A percentile compares a stretch with the other conserved stretches of the same genome.
phyloP scores from a whole-genome alignment of 2,113 vertebrate species.

The Uria lomvia region DNA sequence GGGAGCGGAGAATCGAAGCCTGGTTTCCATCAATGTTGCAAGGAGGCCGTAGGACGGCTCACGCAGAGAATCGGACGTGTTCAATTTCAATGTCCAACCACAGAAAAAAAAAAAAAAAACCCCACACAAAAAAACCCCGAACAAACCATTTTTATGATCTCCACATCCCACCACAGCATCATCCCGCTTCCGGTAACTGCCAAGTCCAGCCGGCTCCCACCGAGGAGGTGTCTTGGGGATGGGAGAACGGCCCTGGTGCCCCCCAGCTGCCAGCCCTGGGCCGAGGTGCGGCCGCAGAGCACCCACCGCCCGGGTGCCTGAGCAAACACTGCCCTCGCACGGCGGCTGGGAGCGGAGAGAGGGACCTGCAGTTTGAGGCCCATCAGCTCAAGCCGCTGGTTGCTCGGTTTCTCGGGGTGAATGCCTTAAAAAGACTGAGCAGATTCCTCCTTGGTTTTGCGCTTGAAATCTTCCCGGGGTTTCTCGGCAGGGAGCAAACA shows the following conservation, averaged over 20 bases:
- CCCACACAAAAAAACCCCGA: not conserved
- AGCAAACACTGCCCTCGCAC: constrained; percentile 52
- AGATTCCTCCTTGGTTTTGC: not conserved
- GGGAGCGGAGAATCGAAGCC: not conserved
- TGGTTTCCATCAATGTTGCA: constrained; percentile 44
- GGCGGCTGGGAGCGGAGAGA: not conserved
- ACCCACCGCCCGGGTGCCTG: not conserved
- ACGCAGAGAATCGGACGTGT: not conserved
- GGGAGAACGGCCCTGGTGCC: not conserved
- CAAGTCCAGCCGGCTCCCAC: not conserved
- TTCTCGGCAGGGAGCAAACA: not conserved
- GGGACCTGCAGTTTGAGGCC: rapidly evolving
- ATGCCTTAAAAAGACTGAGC: rapidly evolving
- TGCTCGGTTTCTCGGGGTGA: not conserved
- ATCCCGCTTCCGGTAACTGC: not conserved
- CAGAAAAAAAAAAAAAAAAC: not conserved
- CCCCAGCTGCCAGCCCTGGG: not conserved
- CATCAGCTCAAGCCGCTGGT: rapidly evolving
- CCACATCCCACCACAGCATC: not conserved
- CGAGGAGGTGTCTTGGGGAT: not conserved
- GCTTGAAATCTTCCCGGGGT: not conserved
- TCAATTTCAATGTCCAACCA: constrained; percentile 44
- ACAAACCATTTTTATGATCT: constrained; percentile 18
- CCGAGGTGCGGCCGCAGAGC: not conserved
- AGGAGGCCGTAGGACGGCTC: not conserved